Conservation (phyloP, 2,797 vertebrate genomes). For the Microchirus variegatus region DNA sequence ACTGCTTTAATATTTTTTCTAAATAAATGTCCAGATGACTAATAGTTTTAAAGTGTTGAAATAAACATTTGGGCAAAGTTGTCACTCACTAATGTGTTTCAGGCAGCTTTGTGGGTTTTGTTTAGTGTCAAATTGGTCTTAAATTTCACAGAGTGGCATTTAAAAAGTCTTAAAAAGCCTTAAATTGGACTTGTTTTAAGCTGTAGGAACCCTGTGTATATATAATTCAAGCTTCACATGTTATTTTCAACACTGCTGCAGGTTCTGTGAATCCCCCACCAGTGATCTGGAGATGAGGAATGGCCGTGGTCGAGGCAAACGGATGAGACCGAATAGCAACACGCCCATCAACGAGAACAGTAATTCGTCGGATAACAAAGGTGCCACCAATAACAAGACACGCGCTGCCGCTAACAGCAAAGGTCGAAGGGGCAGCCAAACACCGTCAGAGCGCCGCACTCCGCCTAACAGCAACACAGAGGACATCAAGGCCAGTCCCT, state of each 20-base stretch:
- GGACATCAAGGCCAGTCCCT: slow-evolving; percentile 96
- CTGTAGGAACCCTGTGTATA: too few relatives aligned
- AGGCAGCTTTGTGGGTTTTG: too few relatives aligned
- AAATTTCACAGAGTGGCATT: too few relatives aligned
- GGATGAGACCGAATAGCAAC: slow-evolving; percentile 96
- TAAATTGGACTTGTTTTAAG: too few relatives aligned
- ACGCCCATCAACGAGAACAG: slow-evolving; percentile 90
- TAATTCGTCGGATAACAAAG: slow-evolving; percentile 89
- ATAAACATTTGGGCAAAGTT: too few relatives aligned
- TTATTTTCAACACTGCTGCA: slow-evolving; percentile 56
- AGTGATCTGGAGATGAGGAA: slow-evolving; percentile 99
- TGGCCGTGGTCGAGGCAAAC: slow-evolving; percentile 95
- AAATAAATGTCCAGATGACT: too few relatives aligned
- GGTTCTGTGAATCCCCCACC: slow-evolving; percentile 99
- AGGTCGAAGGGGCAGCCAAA: slow-evolving; percentile 95
- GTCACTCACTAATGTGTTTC: too few relatives aligned
- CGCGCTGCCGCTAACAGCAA: slow-evolving; percentile 95
- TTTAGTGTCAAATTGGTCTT: too few relatives aligned
- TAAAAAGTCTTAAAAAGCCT: too few relatives aligned
- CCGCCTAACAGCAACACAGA: slow-evolving; percentile 88
- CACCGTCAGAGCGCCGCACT: slow-evolving; percentile 93
- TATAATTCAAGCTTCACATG: too few relatives aligned
- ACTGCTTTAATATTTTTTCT: too few relatives aligned
- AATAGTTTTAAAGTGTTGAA: too few relatives aligned
- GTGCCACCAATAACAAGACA: slow-evolving; percentile 92